Percentiles rank a stretch among this genome's conserved stretches.
Evolutionary conservation across 2,888 invertebrate species (phyloP).

Genomic region (Orgyia antiqua): DNA sequence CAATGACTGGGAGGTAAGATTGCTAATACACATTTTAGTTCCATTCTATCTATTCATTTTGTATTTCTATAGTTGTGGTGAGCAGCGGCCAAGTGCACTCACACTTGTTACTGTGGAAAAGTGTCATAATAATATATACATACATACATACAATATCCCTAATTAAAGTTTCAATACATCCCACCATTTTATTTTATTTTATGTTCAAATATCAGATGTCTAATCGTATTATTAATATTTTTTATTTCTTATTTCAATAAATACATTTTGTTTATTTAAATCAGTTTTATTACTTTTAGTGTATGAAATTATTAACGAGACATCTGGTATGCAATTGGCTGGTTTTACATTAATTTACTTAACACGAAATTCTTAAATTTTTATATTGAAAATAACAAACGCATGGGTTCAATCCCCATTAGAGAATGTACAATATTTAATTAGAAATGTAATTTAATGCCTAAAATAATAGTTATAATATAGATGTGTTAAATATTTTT

Average conservation of each 20-base stretch:
- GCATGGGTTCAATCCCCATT: constrained; percentile 40
- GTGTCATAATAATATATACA: constrained; percentile 25
- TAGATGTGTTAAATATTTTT: no score
- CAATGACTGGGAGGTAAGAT: constrained; percentile 74
- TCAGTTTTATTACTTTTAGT: background rate
- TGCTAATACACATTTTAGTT: constrained; percentile 58
- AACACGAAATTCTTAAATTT: background rate
- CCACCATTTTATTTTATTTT: constrained; percentile 22
- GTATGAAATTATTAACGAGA: constrained; percentile 5
- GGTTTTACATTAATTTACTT: constrained; percentile 24
- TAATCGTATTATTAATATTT: constrained; percentile 7
- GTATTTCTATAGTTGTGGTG: constrained; percentile 17
- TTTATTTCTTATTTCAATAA: constrained; percentile 1
- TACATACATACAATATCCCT: constrained; percentile 5
- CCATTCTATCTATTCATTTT: constrained; percentile 41
- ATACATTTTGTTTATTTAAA: constrained; percentile 1
- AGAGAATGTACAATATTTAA: no score
- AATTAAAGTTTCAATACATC: constrained; percentile 14
- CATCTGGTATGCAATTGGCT: constrained; percentile 35
- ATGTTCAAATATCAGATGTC: constrained; percentile 24
- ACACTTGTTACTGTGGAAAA: constrained; percentile 17
- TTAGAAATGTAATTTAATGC: no score
- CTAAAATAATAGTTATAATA: no score
- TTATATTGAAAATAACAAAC: background rate
- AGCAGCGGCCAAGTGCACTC: constrained; percentile 4